These are phyloP conservation scores for Crematogaster levior DNA, from an alignment of 2,888 invertebrate genomes.

Conservation along the genomic window DNA sequence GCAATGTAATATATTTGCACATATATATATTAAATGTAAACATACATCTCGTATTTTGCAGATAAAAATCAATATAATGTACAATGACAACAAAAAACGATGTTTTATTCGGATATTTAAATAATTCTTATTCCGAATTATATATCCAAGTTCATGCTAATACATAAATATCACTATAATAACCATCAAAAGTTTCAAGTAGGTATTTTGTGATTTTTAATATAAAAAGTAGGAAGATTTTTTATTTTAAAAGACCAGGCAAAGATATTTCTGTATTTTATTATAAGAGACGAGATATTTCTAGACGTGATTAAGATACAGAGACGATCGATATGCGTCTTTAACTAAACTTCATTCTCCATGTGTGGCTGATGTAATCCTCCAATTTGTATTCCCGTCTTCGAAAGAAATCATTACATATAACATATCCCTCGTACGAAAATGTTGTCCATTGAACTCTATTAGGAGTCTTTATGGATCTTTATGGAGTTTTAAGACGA, in stretches of 20 bases:
- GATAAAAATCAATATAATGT: neutral
- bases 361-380: conserved; percentile 18
- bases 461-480: conserved; percentile 31
- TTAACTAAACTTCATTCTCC: conserved; percentile 16
- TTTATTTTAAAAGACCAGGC: neutral
- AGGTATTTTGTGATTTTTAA: neutral
- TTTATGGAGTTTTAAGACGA: neutral
- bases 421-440: conserved; percentile 6
- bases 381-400: conserved; percentile 37
- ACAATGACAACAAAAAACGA: neutral
- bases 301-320: neutral
- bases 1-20: neutral
- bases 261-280: conserved; percentile 8
- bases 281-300: conserved; percentile 4
- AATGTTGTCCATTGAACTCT: conserved; percentile 20
- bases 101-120: conserved; percentile 25
- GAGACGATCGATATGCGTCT: conserved; percentile 20
- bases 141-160: conserved; percentile 9
- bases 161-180: neutral
- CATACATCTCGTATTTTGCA: neutral
- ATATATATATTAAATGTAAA: neutral
- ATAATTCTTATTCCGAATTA: neutral
- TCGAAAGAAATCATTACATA: conserved; percentile 26
- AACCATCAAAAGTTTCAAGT: neutral
- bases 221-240: neutral